phyloP scores from a whole-genome alignment of 2,113 vertebrate species.

The Rutilus rutilus region DNA sequence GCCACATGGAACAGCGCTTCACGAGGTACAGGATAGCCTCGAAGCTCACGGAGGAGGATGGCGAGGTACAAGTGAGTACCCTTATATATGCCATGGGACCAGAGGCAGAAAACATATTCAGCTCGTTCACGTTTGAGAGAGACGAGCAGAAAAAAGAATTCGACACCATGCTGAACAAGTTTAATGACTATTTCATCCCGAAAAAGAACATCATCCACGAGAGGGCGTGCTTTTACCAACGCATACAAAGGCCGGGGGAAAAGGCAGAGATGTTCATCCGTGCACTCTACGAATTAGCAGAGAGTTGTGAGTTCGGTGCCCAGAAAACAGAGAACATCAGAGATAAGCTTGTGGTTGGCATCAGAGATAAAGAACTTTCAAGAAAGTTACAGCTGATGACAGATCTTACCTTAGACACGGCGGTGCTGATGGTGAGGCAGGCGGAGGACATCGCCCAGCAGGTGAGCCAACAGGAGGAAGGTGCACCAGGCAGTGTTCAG shows the following conservation, averaged over 20 bases:
- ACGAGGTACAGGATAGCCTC: not conserved
- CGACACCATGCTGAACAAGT: not conserved
- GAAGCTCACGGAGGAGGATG: not conserved
- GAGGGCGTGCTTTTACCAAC: conserved; percentile 17
- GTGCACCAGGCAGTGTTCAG: not conserved
- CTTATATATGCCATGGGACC: not conserved
- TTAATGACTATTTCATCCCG: conserved; percentile 21
- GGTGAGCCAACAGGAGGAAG: too few species aligned
- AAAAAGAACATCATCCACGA: conserved; percentile 31
- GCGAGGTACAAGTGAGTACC: conserved; percentile 10
- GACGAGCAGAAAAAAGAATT: not conserved
- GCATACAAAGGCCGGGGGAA: too few species aligned
- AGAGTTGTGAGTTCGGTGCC: conserved; percentile 9
- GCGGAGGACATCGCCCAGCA: too few species aligned
- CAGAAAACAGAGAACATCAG: conserved; percentile 44
- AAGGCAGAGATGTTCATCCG: too few species aligned
- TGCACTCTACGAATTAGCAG: conserved; percentile 16
- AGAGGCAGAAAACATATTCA: not conserved
- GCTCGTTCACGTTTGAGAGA: not conserved
- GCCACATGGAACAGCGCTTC: not conserved
- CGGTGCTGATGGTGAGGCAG: too few species aligned
- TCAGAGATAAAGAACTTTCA: conserved; percentile 35
- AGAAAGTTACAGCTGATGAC: conserved; percentile 33
- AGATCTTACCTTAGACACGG: too few species aligned
- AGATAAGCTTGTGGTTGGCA: conserved; percentile 36